Evolutionary conservation across 2,888 invertebrate species (phyloP), one percentile per base, ranked within the genome.

Genomic region (Lagria hirta): DNA sequence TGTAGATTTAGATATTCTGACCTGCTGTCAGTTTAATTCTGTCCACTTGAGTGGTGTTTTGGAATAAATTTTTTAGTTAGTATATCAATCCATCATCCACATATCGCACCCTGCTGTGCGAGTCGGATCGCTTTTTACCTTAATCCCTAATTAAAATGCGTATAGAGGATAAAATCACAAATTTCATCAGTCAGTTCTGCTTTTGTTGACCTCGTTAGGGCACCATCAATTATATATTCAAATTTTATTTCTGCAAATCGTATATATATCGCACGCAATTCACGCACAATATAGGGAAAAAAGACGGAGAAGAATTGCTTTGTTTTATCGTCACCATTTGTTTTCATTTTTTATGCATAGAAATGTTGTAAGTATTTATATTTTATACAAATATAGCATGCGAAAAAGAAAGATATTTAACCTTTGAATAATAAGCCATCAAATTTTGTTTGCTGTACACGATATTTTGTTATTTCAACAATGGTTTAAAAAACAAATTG

Each of bases 91-190:
- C 48, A 48, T 48, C 48, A 48, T 48, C 24, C 43, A 38, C 34
- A 33, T 43, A 48, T 48, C 48, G 40, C 48, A 48, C 48, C 48
- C 48, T 15, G 48, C 48, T 48, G 48, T 17, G 48, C 43, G 34
- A 43, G 43, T 43, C 48, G 43, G 40, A 29, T 48, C 26, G 40
- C 26, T 43, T 48, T 48, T 48, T 43, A 48, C 42, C 28, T 38
- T 48, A 48, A 48, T 48, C 43, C n/a, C 43, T 38, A 18, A 43
- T 48, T 36, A 47, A 43, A 43, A 48, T 48, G 40, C 40, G 33
- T 33, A 24, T 26, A 20, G 14, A 26, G 33, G 33, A 11, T 10
- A 33, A 24, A 33, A 33, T 28, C 37, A 27, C 14, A 22, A 38
- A 30, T 28, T 28, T 28, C 29, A 26, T 45, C 34, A 28, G 35